These are phyloP conservation scores for Argyresthia albistria DNA, from an alignment of 2,888 invertebrate species.

Conservation along the genomic window DNA sequence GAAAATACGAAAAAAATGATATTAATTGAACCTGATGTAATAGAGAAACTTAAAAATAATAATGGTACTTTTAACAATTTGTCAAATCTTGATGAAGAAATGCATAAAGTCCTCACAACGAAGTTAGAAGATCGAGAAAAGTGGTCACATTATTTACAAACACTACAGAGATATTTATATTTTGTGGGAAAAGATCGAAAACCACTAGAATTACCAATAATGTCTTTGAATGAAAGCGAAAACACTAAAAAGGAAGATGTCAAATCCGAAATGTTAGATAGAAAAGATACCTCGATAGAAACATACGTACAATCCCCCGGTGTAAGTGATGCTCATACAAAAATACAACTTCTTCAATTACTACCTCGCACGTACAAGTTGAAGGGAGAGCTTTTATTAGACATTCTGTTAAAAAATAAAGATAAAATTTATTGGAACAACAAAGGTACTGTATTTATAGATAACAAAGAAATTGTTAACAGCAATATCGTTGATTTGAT, in stretches of 20 bases:
- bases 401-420: constrained; percentile 8
- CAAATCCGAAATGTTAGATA: too few species aligned
- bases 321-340: not conserved
- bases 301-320: too few species aligned
- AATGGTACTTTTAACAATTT: constrained; percentile 5
- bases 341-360: constrained; percentile 6
- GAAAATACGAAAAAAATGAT: constrained; percentile 14
- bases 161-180: constrained; percentile 17
- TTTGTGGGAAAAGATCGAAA: constrained; percentile 13
- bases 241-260: not conserved
- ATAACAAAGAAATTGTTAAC: constrained; percentile 13
- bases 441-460: constrained; percentile 14
- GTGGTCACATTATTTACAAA: constrained; percentile 17
- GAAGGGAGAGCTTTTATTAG: constrained; percentile 14
- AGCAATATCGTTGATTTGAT: constrained; percentile 21
- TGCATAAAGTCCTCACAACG: constrained; percentile 14
- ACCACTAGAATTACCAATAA: constrained; percentile 11
- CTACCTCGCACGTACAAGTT: constrained; percentile 13
- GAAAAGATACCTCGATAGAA: too few species aligned
- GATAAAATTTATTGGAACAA: constrained; percentile 14
- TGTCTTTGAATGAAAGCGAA: not conserved
- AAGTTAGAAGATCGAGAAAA: constrained; percentile 16
- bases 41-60: constrained; percentile 12
- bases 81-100: constrained; percentile 13
- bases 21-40: constrained; percentile 14